These are phyloP conservation scores for Protonemura montana DNA, from an alignment of 2,888 invertebrate genomes.

Conservation along the genomic window DNA sequence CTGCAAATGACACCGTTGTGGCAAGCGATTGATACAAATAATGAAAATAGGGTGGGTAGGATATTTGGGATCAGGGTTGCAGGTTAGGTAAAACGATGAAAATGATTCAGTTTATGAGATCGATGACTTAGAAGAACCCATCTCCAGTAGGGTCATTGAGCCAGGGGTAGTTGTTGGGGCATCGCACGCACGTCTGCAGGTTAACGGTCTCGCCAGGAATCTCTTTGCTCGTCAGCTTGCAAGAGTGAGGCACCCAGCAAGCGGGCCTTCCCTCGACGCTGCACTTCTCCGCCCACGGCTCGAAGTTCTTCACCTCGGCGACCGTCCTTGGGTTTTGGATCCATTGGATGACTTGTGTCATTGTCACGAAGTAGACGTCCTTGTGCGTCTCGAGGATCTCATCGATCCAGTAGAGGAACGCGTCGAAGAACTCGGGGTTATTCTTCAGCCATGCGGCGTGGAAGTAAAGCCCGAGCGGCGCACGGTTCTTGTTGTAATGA, in stretches of 20 bases:
- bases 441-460: constrained; percentile 94
- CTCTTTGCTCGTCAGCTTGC: constrained; percentile 91
- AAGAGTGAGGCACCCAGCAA: constrained; percentile 89
- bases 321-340: constrained; percentile 89
- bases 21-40: constrained; percentile 42
- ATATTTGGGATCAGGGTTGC: background rate
- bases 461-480: constrained; percentile 89
- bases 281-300: constrained; percentile 95
- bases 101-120: constrained; percentile 43
- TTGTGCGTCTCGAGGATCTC: constrained; percentile 84
- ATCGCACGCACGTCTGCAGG: constrained; percentile 90
- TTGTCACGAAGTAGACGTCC: constrained; percentile 93
- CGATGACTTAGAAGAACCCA: constrained; percentile 81
- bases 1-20: constrained; percentile 17
- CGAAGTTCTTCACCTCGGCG: constrained; percentile 88
- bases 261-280: constrained; percentile 82
- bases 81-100: constrained; percentile 21
- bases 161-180: constrained; percentile 96
- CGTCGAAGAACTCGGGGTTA: constrained; percentile 90
- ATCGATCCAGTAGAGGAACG: constrained; percentile 93
- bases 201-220: constrained; percentile 94
- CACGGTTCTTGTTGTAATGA: constrained; percentile 89
- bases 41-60: constrained; percentile 23
- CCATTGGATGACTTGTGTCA: constrained; percentile 97
- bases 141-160: constrained; percentile 90